Evolutionary conservation across 2,888 invertebrate species (phyloP).

Genomic region (Halocaridina rubra): DNA sequence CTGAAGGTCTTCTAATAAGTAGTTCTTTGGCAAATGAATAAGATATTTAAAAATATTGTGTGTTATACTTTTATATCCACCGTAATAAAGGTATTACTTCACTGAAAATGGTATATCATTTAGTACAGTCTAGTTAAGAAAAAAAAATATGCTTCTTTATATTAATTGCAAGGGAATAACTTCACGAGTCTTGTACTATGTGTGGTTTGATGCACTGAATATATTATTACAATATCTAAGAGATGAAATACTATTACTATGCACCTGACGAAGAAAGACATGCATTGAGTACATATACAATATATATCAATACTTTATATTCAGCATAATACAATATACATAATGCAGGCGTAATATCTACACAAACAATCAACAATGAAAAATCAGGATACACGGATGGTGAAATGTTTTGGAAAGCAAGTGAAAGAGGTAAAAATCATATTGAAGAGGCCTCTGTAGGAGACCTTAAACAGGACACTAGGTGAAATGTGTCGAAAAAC

Average conservation of each 20-base stretch:
- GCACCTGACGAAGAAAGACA: conserved; percentile 32
- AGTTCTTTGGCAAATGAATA: conserved; percentile 46
- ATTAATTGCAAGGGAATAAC: too few relatives aligned
- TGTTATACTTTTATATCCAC: background rate
- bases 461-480: too few relatives aligned
- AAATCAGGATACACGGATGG: too few relatives aligned
- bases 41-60: conserved; percentile 46
- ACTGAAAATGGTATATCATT: background rate
- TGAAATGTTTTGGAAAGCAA: too few relatives aligned
- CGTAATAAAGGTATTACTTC: background rate
- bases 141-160: background rate
- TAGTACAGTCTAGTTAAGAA: conserved; percentile 3
- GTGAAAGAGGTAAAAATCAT: background rate
- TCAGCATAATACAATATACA: background rate
- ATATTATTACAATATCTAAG: background rate
- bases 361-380: background rate
- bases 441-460: too few relatives aligned
- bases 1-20: conserved; percentile 19
- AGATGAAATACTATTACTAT: conserved; percentile 12
- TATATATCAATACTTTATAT: background rate
- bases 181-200: conserved; percentile 18
- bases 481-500: too few relatives aligned
- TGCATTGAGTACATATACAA: conserved; percentile 17
- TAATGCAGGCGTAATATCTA: background rate
- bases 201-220: conserved; percentile 19